Conservation (phyloP, 2,113 vertebrate genomes). For the Pteruthius melanotis region DNA sequence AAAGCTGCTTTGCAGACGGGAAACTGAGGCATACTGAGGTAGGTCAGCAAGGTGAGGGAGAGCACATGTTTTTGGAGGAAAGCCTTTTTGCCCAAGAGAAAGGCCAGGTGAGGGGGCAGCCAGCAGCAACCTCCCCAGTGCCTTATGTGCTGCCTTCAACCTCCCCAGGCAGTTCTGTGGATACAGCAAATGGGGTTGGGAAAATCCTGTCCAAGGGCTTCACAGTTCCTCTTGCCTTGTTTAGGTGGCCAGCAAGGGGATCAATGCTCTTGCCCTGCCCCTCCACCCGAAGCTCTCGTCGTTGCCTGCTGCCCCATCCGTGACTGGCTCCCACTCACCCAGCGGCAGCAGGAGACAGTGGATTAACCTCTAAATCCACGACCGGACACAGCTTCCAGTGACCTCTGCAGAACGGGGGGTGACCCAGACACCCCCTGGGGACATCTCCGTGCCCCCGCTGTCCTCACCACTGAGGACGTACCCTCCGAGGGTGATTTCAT, state of each 20-base stretch:
- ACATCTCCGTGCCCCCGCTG: not conserved
- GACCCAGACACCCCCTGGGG: not conserved
- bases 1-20: not conserved
- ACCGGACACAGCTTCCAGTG: not conserved
- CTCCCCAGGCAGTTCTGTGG: not conserved
- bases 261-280: not conserved
- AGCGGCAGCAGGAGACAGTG: not conserved
- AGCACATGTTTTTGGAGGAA: not conserved
- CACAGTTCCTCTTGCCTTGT: not conserved
- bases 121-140: accelerated
- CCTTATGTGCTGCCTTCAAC: not conserved
- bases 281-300: not conserved
- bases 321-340: not conserved
- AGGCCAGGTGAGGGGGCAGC: not conserved
- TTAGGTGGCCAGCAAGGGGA: not conserved
- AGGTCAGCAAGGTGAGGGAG: not conserved
- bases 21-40: not conserved
- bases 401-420: accelerated
- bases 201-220: not conserved
- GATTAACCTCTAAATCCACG: not conserved
- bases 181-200: not conserved
- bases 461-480: not conserved
- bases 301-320: not conserved
- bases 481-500: not conserved
- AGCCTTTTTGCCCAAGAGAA: not conserved